These are phyloP conservation scores for Lophotriccus pileatus DNA, from an alignment of 2,797 vertebrate genomes.

Conservation along the genomic window DNA sequence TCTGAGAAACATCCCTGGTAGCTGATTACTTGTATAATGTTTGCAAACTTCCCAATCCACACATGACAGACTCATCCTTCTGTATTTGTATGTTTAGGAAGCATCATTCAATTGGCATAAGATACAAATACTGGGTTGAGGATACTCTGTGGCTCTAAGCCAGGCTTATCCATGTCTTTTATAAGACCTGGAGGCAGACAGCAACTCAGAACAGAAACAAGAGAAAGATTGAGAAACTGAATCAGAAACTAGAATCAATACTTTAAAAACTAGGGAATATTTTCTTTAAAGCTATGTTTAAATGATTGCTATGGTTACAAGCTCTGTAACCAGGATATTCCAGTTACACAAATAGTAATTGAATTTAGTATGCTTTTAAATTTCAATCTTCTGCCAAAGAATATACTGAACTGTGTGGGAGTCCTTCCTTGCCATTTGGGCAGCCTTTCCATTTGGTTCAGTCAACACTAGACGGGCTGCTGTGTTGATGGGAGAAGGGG, in stretches of 20 bases:
- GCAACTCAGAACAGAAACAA: background rate
- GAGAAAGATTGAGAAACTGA: background rate
- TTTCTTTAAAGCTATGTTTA: constrained; percentile 17
- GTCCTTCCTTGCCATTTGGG: background rate
- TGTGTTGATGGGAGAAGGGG: rapidly evolving
- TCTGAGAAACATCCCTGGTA: background rate
- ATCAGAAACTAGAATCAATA: background rate
- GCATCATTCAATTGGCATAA: background rate
- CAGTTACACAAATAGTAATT: constrained; percentile 71
- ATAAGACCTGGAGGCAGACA: background rate
- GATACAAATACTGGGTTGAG: background rate
- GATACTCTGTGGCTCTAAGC: background rate
- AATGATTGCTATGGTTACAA: constrained; percentile 17
- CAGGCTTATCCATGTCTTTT: rapidly evolving
- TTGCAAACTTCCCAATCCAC: background rate
- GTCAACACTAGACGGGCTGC: background rate
- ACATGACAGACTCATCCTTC: background rate
- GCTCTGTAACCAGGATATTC: constrained; percentile 61
- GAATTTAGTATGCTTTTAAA: constrained; percentile 13
- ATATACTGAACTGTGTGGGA: background rate
- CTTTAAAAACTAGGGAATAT: background rate
- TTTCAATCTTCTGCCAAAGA: background rate
- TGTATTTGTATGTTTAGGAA: background rate
- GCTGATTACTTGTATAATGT: background rate
- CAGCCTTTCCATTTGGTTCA: background rate